Base-by-base conservation (phyloP, 2,113 vertebrate species). In the Petrocephalus microphthalmus region DNA sequence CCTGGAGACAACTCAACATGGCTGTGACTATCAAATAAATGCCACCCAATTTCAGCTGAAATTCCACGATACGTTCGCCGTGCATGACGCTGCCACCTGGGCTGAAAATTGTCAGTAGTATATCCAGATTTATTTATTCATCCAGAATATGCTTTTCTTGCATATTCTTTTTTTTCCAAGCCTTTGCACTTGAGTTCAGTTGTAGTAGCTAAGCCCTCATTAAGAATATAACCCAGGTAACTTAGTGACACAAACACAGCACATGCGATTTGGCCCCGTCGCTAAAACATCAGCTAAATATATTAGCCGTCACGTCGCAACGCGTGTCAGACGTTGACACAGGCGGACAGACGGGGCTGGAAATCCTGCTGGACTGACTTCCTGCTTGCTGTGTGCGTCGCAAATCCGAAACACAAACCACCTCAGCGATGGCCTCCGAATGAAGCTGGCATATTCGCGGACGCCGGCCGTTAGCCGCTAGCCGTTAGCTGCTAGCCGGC, bases 21-120 rank as follows among this genome's bases (percentile, higher is more conserved):
- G 19, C 71, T 78, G 71, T 42, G 71, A 78, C 71, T 78, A 78
- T 78, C 71, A 78, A 78, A 78, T 78, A 78, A 42, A 42, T 78
- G 29, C 71, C 71, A 78, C 71, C 71, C 71, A 78, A 37, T 78
- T 78, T 78, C 33, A 78, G 71, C 71, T 78, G 71, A 78, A 42
- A 78, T 78, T 42, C 33, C 71, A 78, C 37, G 71, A 33, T 42
- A 78, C 33, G 33, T 42, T 78, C 71, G 19, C 71, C 42, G 37
- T 78, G 71, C 71, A 42, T 78, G 11, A 78, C 19, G 71, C 71
- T 37, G 71, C 29, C 71, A 19, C 33, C 29, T 78, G 29, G 33
- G 33, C 33, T 37, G 2, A 19, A 67, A 78, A 78, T 33, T 78
- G 71, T 78, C 71, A 78, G 33, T 78, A 33, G 29, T 37, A 78